Evolutionary conservation across 2,113 vertebrate genomes (phyloP).

Genomic region (Melanocharis versteri): DNA sequence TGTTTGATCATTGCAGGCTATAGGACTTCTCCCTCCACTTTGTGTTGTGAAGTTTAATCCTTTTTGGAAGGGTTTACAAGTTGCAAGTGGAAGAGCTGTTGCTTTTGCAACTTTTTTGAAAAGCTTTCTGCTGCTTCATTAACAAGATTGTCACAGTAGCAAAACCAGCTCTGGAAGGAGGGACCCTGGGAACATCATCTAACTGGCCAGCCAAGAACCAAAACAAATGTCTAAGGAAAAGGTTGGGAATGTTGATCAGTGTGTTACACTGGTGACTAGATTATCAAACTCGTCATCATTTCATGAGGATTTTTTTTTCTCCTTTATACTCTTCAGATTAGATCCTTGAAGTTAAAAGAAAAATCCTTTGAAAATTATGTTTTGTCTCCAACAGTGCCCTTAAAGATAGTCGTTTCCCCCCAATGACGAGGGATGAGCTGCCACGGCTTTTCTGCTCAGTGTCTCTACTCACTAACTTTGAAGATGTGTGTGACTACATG

Average conservation of each 20-base stretch:
- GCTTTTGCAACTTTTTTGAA: neutral
- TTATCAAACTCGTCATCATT: slow-evolving; percentile 1
- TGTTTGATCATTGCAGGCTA: neutral
- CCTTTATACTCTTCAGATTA: slow-evolving; percentile 25
- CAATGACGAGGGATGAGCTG: slow-evolving; percentile 99
- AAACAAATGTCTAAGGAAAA: neutral
- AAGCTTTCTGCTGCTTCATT: neutral
- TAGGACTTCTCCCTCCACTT: neutral
- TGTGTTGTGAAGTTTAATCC: neutral
- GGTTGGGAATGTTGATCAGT: neutral
- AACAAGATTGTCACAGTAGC: neutral
- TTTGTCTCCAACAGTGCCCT: slow-evolving; percentile 90
- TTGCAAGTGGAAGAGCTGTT: neutral
- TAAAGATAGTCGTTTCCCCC: slow-evolving; percentile 99
- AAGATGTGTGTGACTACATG: slow-evolving; percentile 99
- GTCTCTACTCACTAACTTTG: slow-evolving; percentile 99
- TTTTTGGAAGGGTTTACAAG: neutral
- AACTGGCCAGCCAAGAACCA: neutral
- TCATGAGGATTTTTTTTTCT: neutral
- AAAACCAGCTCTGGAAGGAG: neutral
- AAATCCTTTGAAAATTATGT: slow-evolving; percentile 58
- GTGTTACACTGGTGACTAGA: neutral
- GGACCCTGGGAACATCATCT: neutral
- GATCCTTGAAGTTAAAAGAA: neutral
- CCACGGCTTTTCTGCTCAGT: slow-evolving; percentile 99